Conservation (phyloP, 1,140 invertebrate genomes). For the Acromyrmex heyeri region DNA sequence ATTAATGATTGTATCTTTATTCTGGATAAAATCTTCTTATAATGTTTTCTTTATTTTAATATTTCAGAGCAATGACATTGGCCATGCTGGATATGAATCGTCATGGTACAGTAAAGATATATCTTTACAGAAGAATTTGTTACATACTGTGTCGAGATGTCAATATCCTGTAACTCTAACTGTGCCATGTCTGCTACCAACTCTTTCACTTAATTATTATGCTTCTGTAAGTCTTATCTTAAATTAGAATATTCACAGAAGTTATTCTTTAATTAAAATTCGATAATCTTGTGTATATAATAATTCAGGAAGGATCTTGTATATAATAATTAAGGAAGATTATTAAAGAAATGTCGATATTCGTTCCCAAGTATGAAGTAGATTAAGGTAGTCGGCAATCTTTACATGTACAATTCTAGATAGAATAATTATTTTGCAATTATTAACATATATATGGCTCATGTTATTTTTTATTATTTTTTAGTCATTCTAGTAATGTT, state of each 20-base stretch:
- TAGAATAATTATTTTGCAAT: no score
- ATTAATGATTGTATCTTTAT: background rate
- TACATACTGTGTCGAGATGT: conserved; percentile 56
- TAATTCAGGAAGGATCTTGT: no score
- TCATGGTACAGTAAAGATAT: conserved; percentile 55
- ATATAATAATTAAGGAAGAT: no score
- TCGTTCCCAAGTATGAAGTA: no score
- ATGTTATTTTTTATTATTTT: no score
- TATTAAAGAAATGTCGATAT: no score
- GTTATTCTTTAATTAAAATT: background rate
- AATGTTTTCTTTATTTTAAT: background rate
- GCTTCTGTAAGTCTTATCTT: conserved; percentile 54
- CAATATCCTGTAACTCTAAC: conserved; percentile 56
- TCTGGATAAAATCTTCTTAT: background rate
- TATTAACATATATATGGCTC: no score
- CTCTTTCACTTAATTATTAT: conserved; percentile 72
- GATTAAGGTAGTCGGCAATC: no score
- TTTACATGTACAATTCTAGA: no score
- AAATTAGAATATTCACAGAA: background rate
- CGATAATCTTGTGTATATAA: no score
- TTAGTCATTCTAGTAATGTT: no score
- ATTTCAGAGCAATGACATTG: conserved; percentile 51
- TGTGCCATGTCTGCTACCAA: conserved; percentile 64
- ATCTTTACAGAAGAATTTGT: conserved; percentile 33
- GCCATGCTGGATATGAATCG: conserved; percentile 54